Evolutionary conservation across 2,113 vertebrate genomes (phyloP).

Genomic region (Nesospiza acunhae): DNA sequence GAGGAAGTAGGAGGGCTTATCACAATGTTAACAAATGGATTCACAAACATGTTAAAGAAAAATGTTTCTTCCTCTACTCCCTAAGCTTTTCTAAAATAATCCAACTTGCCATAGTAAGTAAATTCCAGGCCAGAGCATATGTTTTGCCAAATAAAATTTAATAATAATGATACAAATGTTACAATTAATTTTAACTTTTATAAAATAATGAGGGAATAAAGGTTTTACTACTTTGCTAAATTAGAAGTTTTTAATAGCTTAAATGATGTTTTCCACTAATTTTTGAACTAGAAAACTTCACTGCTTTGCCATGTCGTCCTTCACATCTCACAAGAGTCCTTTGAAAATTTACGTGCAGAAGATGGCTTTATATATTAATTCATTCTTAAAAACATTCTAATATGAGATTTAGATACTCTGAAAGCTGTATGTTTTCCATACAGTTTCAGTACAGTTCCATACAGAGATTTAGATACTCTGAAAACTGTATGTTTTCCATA

Average conservation of each 20-base stretch:
- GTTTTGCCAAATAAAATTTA: not conserved
- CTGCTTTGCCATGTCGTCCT: accelerated
- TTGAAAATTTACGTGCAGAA: not conserved
- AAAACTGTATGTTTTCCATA: not conserved
- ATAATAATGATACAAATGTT: not conserved
- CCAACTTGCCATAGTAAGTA: not conserved
- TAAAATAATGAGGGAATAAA: not conserved
- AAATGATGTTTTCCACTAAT: not conserved
- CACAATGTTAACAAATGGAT: not conserved
- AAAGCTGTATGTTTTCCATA: not conserved
- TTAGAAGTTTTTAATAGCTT: not conserved
- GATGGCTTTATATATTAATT: not conserved
- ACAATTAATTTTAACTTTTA: not conserved
- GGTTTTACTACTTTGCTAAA: not conserved
- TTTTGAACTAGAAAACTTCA: not conserved
- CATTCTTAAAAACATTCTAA: not conserved
- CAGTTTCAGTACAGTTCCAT: not conserved
- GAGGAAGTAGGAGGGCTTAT: not conserved
- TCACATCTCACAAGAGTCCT: not conserved
- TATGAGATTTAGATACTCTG: not conserved
- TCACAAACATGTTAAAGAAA: not conserved
- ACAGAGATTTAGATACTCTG: not conserved
- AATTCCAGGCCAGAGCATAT: not conserved
- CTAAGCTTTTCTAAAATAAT: not conserved
- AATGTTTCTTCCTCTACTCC: not conserved